These are phyloP conservation scores for Oasisia sp. DNA, from an alignment of 2,888 invertebrate genomes.

Conservation along the genomic window DNA sequence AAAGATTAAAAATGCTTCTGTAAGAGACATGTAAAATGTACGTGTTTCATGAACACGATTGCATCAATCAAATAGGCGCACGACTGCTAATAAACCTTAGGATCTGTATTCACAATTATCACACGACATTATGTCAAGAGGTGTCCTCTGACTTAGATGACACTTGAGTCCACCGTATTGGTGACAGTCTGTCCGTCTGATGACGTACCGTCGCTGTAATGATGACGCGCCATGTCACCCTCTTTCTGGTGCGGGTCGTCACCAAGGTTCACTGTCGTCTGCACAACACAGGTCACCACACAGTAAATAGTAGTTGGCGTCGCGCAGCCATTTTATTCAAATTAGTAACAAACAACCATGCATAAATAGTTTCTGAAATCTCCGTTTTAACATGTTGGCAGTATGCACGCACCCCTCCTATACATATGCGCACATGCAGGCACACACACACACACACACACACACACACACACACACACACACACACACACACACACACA, in stretches of 20 bases:
- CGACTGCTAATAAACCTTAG: not conserved
- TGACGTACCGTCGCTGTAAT: not conserved
- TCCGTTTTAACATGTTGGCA: not conserved
- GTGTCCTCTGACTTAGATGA: not conserved
- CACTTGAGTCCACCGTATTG: not conserved
- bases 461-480: not conserved
- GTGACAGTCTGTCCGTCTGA: not conserved
- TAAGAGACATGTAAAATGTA: not conserved
- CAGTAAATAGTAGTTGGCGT: not conserved
- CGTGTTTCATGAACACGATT: not conserved
- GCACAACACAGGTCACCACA: not conserved
- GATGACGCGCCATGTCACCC: not conserved
- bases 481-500: no score
- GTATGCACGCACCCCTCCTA: not conserved
- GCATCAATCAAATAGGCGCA: not conserved
- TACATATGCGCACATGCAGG: not conserved
- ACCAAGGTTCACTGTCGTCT: not conserved
- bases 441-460: not conserved
- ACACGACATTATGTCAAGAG: not conserved
- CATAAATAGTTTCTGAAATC: not conserved
- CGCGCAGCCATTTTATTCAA: not conserved
- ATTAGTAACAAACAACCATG: not conserved
- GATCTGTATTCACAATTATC: not conserved
- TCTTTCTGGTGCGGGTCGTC: not conserved
- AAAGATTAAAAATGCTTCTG: not conserved